Conservation (phyloP, 2,888 invertebrate genomes). For the Phymatocera aterrima region DNA sequence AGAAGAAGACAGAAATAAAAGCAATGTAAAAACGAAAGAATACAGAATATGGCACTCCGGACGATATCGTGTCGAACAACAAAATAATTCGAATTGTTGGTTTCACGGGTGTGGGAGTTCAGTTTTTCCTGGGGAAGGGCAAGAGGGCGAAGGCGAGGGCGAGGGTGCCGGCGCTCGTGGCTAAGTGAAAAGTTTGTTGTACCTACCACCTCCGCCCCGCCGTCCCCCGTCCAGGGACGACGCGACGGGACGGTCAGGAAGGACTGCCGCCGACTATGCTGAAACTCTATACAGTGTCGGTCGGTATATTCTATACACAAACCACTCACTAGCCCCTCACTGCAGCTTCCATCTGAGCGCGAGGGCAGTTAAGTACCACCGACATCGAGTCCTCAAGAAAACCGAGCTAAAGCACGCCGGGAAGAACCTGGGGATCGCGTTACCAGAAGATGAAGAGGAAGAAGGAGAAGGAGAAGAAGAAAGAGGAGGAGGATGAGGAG, state of each 20-base stretch:
- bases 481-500: neutral
- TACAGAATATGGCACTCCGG: neutral
- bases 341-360: neutral
- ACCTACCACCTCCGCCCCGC: neutral
- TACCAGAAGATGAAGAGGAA: neutral
- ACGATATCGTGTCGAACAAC: neutral
- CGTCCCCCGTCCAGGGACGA: neutral
- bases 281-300: slow-evolving; percentile 11
- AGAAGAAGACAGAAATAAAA: neutral
- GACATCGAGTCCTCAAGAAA: neutral
- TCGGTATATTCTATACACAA: neutral
- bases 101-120: neutral
- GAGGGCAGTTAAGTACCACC: slow-evolving; percentile 29
- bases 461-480: neutral
- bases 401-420: slow-evolving; percentile 4
- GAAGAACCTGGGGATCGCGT: neutral
- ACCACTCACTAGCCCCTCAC: slow-evolving; percentile 20
- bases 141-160: neutral
- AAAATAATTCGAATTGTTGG: slow-evolving; percentile 24
- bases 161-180: slow-evolving; percentile 22
- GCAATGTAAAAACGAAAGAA: neutral
- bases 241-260: slow-evolving; percentile 29
- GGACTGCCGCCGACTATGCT: neutral
- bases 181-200: slow-evolving; percentile 43
- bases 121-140: neutral